Percentiles rank a stretch among this genome's conserved stretches.
phyloP scores from a whole-genome alignment of 2,797 vertebrate genomes.

The Gymnodraco acuticeps region DNA sequence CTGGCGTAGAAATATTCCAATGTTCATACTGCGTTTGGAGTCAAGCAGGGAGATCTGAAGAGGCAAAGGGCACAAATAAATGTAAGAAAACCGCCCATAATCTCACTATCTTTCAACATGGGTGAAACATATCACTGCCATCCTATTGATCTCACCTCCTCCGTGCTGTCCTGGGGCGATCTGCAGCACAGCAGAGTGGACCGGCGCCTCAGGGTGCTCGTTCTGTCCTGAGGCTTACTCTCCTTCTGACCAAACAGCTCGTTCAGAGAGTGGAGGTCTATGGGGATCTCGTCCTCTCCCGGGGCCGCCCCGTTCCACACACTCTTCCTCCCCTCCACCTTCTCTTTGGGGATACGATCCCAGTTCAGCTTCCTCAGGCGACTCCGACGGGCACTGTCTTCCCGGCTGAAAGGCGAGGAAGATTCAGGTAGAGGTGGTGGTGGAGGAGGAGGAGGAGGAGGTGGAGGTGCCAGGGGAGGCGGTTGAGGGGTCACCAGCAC shows the following conservation, averaged over 20 bases:
- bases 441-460: constrained; percentile 51
- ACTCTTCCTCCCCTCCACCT: constrained; percentile 84
- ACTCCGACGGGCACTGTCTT: constrained; percentile 70
- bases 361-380: constrained; percentile 87
- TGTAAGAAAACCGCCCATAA: not conserved
- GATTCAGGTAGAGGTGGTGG: constrained; percentile 21
- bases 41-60: constrained; percentile 86
- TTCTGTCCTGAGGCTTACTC: constrained; percentile 69
- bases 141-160: constrained; percentile 78
- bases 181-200: constrained; percentile 69
- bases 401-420: constrained; percentile 59
- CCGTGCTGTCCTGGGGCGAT: constrained; percentile 78
- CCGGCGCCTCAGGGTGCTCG: constrained; percentile 66
- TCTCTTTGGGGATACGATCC: constrained; percentile 87
- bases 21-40: constrained; percentile 89
- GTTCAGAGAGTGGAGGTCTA: constrained; percentile 85
- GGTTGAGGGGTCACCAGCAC: constrained; percentile 59
- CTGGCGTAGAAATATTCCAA: constrained; percentile 89
- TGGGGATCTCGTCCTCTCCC: constrained; percentile 83
- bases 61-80: constrained; percentile 27
- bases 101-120: not conserved
- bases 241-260: constrained; percentile 87
- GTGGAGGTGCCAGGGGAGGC: constrained; percentile 67
- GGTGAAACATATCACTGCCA: not conserved
- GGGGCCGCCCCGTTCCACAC: constrained; percentile 82